Conservation (phyloP, 2,797 vertebrate species). For the Pampus argenteus region DNA sequence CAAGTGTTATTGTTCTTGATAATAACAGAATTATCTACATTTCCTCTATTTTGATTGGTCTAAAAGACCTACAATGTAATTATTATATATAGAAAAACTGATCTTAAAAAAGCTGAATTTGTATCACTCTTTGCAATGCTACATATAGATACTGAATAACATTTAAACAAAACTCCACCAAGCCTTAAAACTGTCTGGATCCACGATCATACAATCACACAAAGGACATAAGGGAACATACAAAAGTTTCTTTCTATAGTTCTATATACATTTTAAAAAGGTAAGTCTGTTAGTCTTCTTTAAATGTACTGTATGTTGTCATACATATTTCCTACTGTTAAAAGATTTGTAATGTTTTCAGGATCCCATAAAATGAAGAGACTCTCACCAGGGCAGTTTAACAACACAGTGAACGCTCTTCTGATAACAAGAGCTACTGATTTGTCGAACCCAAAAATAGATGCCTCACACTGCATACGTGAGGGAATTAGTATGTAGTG, state of each 20-base stretch:
- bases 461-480: conserved; percentile 34
- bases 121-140: neutral
- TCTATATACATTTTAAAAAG: no score
- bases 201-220: neutral
- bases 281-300: no score
- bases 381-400: neutral
- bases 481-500: conserved; percentile 35
- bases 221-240: neutral
- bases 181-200: neutral
- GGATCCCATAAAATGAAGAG: neutral
- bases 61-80: no score
- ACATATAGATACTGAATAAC: neutral
- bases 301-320: neutral
- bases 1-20: neutral
- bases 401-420: conserved; percentile 27
- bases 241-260: neutral
- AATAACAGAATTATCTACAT: neutral
- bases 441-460: conserved; percentile 62
- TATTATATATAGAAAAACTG: no score
- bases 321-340: neutral
- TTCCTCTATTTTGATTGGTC: neutral
- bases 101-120: neutral
- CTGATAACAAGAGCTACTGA: conserved; percentile 49
- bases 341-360: neutral
- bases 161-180: neutral